Evolutionary conservation across 2,888 invertebrate genomes (phyloP), one percentile per base, ranked within the genome.

Genomic region (Timandra comae): DNA sequence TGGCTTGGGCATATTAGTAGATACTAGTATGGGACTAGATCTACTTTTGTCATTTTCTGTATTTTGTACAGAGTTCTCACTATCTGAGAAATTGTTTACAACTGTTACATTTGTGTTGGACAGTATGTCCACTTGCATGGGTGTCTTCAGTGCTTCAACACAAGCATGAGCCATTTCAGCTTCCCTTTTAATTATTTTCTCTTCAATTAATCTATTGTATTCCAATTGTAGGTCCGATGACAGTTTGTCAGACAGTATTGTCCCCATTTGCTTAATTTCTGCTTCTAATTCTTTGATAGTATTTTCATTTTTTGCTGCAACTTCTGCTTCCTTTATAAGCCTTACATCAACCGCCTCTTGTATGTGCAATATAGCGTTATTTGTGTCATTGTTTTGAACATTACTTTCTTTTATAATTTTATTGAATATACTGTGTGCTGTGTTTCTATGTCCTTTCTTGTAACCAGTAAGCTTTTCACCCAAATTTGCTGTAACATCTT

Each of bases 401-500:
- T 77, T 77, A 41, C 75, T 76, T 29, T 79, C 80, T 19, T 61
- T 69, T 2, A 86, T 70, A 35, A 85, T 81, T 52, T 74, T 77
- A 40, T 70, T 78, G 41, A 85, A 86, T 38, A 78, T 65, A 46
- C 76, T 70, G 43, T 82, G 66, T 22, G 73, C 63, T 12, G 73
- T 65, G 7, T 68, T 52, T 35, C 57, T 67, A 11, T 70, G 63
- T 9, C 71, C 56, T 43, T 78, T 81, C 41, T 78, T 78, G 43
- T 86, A 87, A 6, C 84, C 85, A 30, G 78, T 75, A n/a, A 75
- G 54, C 54, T 80, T 82, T 49, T 86, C 86, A 29, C 86, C 86
- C 37, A 86, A 57, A 52, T 89, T 90, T 2, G 85, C 82, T 27
- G 89, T 88, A 1, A 85, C 66, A 66, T 76, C 78, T 27, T 81